phyloP scores from a whole-genome alignment of 2,113 vertebrate genomes.

The Parus major region DNA sequence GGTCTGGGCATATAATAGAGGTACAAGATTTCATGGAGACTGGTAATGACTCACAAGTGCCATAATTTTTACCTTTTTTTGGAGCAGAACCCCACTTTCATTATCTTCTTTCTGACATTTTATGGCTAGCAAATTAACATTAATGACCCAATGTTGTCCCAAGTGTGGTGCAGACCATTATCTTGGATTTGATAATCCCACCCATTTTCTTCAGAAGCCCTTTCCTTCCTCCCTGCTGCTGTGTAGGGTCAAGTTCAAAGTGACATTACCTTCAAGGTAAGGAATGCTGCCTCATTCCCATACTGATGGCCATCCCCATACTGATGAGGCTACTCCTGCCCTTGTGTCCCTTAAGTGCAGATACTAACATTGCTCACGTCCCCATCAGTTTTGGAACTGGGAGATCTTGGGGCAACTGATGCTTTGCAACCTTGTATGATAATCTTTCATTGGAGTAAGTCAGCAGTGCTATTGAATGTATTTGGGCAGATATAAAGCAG shows the following conservation, averaged over 20 bases:
- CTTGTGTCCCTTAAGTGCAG: background rate
- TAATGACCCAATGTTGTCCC: background rate
- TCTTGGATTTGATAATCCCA: background rate
- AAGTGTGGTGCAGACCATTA: background rate
- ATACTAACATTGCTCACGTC: background rate
- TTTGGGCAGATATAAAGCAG: background rate
- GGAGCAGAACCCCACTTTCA: background rate
- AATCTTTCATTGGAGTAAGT: background rate
- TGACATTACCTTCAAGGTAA: background rate
- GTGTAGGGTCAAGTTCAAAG: background rate
- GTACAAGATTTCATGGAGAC: background rate
- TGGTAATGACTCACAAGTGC: conserved; percentile 42
- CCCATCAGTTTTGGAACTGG: background rate
- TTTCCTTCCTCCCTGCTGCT: background rate
- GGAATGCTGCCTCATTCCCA: background rate
- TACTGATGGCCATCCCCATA: background rate
- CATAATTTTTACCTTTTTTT: background rate
- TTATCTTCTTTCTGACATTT: conserved; percentile 30
- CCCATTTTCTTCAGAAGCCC: background rate
- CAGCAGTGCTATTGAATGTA: background rate
- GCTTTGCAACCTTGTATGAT: background rate
- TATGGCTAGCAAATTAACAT: background rate
- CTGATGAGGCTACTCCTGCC: background rate
- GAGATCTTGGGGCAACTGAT: background rate
- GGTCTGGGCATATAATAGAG: background rate